A percentile compares a stretch with the other conserved stretches of the same genome.
Conservation (phyloP, 2,888 invertebrate species). For the Andrena marginata region DNA sequence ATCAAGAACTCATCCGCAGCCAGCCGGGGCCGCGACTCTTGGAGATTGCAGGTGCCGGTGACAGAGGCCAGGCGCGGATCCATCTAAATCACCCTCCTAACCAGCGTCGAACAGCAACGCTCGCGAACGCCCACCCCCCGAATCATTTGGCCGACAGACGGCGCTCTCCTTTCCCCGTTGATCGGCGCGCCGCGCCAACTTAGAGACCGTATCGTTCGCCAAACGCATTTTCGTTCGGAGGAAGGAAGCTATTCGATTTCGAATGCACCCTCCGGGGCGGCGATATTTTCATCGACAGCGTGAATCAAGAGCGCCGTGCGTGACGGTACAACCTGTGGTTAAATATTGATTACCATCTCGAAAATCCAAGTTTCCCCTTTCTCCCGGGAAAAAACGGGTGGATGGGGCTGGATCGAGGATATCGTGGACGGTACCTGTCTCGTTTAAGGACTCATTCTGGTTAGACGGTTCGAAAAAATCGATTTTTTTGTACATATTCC, state of each 20-base stretch:
- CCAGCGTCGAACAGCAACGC: conserved; percentile 19
- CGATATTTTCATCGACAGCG: conserved; percentile 43
- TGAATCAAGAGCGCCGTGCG: conserved; percentile 49
- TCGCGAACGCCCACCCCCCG: background rate
- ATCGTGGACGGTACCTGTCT: conserved; percentile 9
- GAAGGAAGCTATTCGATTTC: conserved; percentile 52
- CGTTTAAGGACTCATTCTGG: background rate
- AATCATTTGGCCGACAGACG: conserved; percentile 16
- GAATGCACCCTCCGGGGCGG: conserved; percentile 45
- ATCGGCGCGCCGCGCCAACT: background rate
- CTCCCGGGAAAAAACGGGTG: conserved; percentile 10
- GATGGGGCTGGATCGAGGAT: conserved; percentile 17
- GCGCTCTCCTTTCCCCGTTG: background rate
- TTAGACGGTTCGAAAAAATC: too few species aligned
- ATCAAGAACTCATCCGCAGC: conserved; percentile 69
- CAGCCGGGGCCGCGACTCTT: conserved; percentile 41
- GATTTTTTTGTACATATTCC: too few species aligned
- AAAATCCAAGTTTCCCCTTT: conserved; percentile 39
- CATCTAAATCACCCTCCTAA: conserved; percentile 25
- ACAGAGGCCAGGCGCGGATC: conserved; percentile 27
- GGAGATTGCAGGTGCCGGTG: conserved; percentile 42
- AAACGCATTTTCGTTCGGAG: conserved; percentile 13
- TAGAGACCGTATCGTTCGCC: conserved; percentile 2
- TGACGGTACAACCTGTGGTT: conserved; percentile 52
- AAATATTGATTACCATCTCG: conserved; percentile 54